Evolutionary conservation across 2,113 vertebrate genomes (phyloP).

Genomic region (Chiloscyllium plagiosum): DNA sequence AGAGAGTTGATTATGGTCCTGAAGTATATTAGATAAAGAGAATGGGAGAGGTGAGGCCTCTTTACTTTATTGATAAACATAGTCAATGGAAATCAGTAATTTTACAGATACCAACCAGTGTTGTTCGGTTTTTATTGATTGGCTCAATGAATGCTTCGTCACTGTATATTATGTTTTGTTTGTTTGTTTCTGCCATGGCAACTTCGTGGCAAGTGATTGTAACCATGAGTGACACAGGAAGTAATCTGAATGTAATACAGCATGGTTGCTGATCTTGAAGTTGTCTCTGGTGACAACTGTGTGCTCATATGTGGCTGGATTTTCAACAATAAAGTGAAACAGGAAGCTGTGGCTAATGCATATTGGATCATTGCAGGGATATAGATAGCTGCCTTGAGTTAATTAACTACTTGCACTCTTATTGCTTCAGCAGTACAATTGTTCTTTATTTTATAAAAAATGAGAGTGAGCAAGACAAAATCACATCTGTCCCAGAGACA

Average conservation of each 20-base stretch:
- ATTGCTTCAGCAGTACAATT: not conserved
- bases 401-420: constrained; percentile 17
- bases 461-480: not conserved
- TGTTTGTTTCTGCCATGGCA: not conserved
- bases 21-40: not conserved
- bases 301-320: not conserved
- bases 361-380: not conserved
- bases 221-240: not conserved
- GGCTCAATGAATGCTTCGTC: not conserved
- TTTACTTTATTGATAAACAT: not conserved
- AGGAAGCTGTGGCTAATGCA: constrained; percentile 24
- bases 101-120: not conserved
- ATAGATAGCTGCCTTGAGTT: not conserved
- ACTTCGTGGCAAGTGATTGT: not conserved
- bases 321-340: not conserved
- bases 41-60: not conserved
- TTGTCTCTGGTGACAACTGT: not conserved
- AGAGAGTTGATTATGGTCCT: not conserved
- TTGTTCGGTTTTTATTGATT: not conserved
- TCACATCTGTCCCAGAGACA: constrained; percentile 1
- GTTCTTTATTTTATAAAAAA: not conserved
- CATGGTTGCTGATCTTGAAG: not conserved
- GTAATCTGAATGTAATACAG: not conserved
- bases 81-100: not conserved
- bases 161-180: not conserved